These are phyloP conservation scores for Meriones unguiculatus DNA, from an alignment of 2,113 vertebrate genomes.

Conservation along the genomic window DNA sequence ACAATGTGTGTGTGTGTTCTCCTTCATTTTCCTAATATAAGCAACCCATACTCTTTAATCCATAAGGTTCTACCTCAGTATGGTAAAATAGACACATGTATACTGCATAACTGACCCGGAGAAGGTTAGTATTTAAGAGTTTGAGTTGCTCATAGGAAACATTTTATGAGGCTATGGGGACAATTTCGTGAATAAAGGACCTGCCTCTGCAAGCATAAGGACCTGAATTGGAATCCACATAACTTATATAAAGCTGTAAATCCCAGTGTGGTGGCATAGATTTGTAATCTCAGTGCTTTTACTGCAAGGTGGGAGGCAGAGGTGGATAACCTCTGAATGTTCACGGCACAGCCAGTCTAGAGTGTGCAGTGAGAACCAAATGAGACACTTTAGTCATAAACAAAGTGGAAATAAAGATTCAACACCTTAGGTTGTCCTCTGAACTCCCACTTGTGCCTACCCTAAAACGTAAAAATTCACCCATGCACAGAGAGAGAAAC, in stretches of 20 bases:
- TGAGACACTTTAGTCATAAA: neutral
- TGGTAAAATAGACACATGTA: neutral
- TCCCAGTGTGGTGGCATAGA: neutral
- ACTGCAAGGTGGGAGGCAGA: neutral
- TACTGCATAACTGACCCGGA: neutral
- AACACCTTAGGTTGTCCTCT: neutral
- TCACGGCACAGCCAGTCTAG: neutral
- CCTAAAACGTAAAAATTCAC: neutral
- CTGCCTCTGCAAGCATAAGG: neutral
- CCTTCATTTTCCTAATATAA: neutral
- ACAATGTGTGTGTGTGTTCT: neutral
- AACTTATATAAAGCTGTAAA: neutral
- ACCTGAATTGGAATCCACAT: neutral
- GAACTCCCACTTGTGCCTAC: neutral
- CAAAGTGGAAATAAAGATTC: neutral
- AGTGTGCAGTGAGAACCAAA: neutral
- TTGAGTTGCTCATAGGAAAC: neutral
- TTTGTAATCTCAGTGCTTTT: neutral
- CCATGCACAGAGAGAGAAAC: no score
- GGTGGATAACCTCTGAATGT: neutral
- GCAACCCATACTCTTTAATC: neutral
- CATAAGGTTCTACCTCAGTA: neutral
- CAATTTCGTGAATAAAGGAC: neutral
- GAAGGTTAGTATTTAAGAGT: neutral
- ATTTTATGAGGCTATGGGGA: neutral